Conservation (phyloP, 2,888 invertebrate species). For the Chrysolina americana region DNA sequence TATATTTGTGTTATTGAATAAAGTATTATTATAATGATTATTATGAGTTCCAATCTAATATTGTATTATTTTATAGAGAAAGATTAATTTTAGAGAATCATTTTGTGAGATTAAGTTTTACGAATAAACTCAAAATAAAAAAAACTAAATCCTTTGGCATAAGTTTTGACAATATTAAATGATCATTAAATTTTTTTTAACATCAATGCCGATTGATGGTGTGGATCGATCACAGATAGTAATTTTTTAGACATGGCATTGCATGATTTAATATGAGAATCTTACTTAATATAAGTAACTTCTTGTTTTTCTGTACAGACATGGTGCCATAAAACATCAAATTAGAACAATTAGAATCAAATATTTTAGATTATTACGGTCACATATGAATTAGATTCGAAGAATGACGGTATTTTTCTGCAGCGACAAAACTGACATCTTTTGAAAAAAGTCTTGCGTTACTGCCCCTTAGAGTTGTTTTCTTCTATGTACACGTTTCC, state of each 20-base stretch:
- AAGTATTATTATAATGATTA: no score
- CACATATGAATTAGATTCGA: not conserved
- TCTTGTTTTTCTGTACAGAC: constrained; percentile 3
- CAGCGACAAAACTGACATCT: not conserved
- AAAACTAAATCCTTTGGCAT: not conserved
- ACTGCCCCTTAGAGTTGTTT: constrained; percentile 58
- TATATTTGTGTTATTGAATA: no score
- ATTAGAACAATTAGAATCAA: not conserved
- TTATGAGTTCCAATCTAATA: no score
- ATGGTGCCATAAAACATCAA: not conserved
- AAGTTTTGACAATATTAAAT: not conserved
- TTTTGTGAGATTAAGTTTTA: no score
- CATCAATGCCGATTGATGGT: not conserved
- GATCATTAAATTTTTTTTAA: no score
- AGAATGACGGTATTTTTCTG: not conserved
- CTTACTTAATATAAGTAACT: constrained; percentile 36
- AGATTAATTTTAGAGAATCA: no score
- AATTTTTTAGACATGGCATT: not conserved
- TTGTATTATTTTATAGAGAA: no score
- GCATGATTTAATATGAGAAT: not conserved
- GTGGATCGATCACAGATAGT: not conserved
- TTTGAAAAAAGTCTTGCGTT: constrained; percentile 3
- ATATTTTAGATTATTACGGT: not conserved
- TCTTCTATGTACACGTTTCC: constrained; percentile 71
- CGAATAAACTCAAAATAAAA: no score